Conservation (phyloP, 2,888 invertebrate genomes). For the Erebia epiphron region DNA sequence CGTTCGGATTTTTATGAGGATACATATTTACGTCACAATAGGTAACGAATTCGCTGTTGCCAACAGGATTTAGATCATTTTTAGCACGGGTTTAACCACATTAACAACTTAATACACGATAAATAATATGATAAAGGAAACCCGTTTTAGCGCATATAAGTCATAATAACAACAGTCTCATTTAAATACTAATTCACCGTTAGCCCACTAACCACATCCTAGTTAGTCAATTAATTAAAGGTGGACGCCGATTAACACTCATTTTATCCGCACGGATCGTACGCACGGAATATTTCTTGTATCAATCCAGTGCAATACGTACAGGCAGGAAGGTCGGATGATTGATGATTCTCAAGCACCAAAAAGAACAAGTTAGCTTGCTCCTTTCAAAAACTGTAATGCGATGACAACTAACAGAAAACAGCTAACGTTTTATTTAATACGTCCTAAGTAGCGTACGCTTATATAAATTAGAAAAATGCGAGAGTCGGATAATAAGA, state of each 20-base stretch:
- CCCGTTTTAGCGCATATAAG: conserved; percentile 8
- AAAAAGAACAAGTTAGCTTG: too few relatives aligned
- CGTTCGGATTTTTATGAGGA: background rate
- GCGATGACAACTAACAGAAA: too few relatives aligned
- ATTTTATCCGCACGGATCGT: background rate
- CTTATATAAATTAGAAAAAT: too few relatives aligned
- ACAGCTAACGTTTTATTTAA: too few relatives aligned
- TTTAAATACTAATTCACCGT: conserved; percentile 18
- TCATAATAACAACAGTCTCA: conserved; percentile 14
- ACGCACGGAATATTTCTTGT: background rate
- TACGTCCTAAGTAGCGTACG: too few relatives aligned
- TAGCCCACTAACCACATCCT: conserved; percentile 22
- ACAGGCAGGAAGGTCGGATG: too few relatives aligned
- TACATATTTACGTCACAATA: background rate
- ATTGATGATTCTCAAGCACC: too few relatives aligned
- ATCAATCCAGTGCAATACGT: background rate
- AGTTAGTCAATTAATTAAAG: conserved; percentile 11
- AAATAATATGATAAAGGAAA: conserved; percentile 10
- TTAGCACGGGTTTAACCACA: conserved; percentile 1
- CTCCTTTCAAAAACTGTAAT: too few relatives aligned
- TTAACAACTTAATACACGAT: conserved; percentile 6
- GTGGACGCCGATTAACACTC: background rate
- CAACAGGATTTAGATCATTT: conserved; percentile 2
- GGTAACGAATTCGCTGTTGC: background rate
- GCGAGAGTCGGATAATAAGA: too few relatives aligned